Base-by-base conservation (phyloP, 2,888 invertebrate species). In the Ophion ellenae region DNA sequence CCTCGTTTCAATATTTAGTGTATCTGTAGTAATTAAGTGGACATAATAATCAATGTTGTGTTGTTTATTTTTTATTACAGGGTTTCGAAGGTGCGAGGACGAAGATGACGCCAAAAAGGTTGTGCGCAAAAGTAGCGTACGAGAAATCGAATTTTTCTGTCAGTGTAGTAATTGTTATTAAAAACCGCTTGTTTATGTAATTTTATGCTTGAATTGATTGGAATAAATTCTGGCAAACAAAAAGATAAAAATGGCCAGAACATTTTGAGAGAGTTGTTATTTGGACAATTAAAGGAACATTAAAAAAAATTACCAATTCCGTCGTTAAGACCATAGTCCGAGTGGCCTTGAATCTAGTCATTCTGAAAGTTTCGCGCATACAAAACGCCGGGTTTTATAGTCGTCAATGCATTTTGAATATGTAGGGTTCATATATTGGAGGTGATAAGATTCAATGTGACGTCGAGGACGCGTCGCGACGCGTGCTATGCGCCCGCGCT, bases 371-470 rank as follows among this genome's bases (percentile, higher is more conserved):
- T 4, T 14, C 53, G 53, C 17, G 53, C 17, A 53, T 14, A 5
- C 53, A 17, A 17, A 53, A 53, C 53, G 1, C 53, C 14, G 53
- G 5, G 4, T 53, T 17, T 53, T 1, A 17, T 5, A 47, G 14
- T 47, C 9, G 47, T 47, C 47, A 14, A 47, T 47, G 47, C 47
- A 3, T 53, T 53, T 17, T 6, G 17, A 17, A 17, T 40, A 40
- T 53, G 17, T 17, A 53, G 24, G 59, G 5, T 57, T 17, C 47
- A 47, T 63, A 73, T 53, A 66, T 83, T 63, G 45, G 53, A 57
- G n/a, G 47, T 75, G 47, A 79, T 80, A 28, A 80, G 70, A 76
- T 75, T 80, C 75, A 80, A 76, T 71, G 75, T 80, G 75, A 47
- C 59, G 59, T 73, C 73, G 84, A 75, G 75, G 80, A 64, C 47